Evolutionary conservation across 2,113 vertebrate species (phyloP), one percentile per base, ranked within the genome.

Genomic region (Gnathonemus longibarbis): DNA sequence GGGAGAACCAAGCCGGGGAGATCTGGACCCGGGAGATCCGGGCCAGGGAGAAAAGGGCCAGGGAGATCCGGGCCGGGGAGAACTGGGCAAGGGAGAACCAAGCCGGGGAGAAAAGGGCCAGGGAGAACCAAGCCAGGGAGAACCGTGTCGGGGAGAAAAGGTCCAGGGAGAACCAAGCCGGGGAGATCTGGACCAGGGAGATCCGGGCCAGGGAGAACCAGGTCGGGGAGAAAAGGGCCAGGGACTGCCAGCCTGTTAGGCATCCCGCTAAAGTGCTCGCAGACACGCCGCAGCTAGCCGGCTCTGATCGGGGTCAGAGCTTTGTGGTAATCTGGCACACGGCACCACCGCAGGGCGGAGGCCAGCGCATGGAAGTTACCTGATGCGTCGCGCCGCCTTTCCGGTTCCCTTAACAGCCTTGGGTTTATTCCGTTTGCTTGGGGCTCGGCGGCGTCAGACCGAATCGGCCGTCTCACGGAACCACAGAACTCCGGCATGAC

Each of bases 351-450:
- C 92, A 91, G 91, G 84, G 88, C 94, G 95, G 94, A 95, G 95
- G 92, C 89, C 92, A 93, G 94, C 95, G 94, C 92, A 94, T 96
- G 93, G 94, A 93, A 90, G 93, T 95, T 96, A 97, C 96, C 95
- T 97, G 96, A 96, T 96, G 94, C 94, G 95, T 95, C 94, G 49
- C 95, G 94, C 95, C 95, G 95, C 95, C 94, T 96, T 98, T 98
- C 95, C 93, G 93, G 94, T 95, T 96, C 95, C 95, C 94, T 93
- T 96, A 93, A 93, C 96, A 95, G 91, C 93, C 93, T 90, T 93
- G 93, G 31, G 56, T 94, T 94, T 92, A 24, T 90, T 91, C 45
- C 90, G 74, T 91, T 95, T 87, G 96, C 97, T 96, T 90, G 92
- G 90, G 97, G 96, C 94, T 91, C 93, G 91, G 66, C 90, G 92